A percentile compares a stretch with the other conserved stretches of the same genome.
Evolutionary conservation across 2,888 invertebrate species (phyloP).

Genomic region (Elmis aenea): DNA sequence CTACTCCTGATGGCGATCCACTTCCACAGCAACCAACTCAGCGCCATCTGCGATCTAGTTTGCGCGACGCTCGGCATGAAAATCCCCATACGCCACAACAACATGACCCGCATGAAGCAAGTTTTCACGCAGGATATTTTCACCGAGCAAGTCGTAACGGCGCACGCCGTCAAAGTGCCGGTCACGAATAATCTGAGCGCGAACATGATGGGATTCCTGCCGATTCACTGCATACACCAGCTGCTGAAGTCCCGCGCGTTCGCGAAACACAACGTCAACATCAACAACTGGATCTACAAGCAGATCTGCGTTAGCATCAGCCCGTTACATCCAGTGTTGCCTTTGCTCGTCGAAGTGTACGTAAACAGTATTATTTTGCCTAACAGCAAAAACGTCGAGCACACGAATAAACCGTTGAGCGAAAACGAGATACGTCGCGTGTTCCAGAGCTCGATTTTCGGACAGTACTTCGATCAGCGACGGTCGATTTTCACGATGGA

Average conservation of each 20-base stretch:
- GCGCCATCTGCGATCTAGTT: constrained; percentile 89
- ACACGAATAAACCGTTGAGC: constrained; percentile 85
- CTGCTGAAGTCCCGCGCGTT: constrained; percentile 89
- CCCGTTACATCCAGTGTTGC: constrained; percentile 91
- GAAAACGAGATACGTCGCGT: constrained; percentile 84
- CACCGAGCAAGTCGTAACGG: constrained; percentile 93
- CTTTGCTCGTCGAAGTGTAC: constrained; percentile 89
- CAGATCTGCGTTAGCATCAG: constrained; percentile 85
- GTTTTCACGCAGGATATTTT: constrained; percentile 96
- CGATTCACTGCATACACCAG: constrained; percentile 95
- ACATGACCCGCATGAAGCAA: constrained; percentile 82
- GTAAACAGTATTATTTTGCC: constrained; percentile 83
- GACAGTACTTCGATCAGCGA: constrained; percentile 63
- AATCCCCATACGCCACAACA: constrained; percentile 80
- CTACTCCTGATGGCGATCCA: constrained; percentile 92
- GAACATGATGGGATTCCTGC: constrained; percentile 84
- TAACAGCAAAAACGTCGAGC: constrained; percentile 64
- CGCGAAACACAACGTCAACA: constrained; percentile 92
- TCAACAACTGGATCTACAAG: constrained; percentile 93
- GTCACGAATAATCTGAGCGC: constrained; percentile 87
- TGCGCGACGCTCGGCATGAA: constrained; percentile 95
- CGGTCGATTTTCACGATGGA: constrained; percentile 56
- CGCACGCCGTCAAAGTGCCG: constrained; percentile 93
- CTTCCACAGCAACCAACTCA: constrained; percentile 91
- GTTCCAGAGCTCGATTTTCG: constrained; percentile 73